Conservation (phyloP, 2,888 invertebrate species). For the Cosmorhoe ocellata region DNA sequence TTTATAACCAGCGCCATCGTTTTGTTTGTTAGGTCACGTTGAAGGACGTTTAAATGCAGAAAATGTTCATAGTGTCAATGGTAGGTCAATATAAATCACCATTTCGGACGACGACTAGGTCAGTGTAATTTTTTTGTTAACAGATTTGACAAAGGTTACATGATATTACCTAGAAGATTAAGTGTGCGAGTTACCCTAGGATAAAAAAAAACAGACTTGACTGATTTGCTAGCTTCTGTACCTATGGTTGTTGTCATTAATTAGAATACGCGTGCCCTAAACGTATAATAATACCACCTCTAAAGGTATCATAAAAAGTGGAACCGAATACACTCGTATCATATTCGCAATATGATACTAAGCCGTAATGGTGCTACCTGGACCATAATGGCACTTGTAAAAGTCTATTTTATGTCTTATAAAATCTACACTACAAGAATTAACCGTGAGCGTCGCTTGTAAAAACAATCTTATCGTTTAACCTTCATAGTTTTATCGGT, state of each 20-base stretch:
- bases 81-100: too few species aligned
- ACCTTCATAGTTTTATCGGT: conserved; percentile 29
- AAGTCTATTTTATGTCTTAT: conserved; percentile 12
- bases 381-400: conserved; percentile 23
- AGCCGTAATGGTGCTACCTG: conserved; percentile 33
- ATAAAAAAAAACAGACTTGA: too few species aligned
- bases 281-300: conserved; percentile 28
- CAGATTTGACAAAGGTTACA: too few species aligned
- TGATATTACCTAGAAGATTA: too few species aligned
- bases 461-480: conserved; percentile 23
- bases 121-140: too few species aligned
- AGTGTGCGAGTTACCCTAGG: too few species aligned
- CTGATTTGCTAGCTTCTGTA: too few species aligned
- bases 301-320: conserved; percentile 30
- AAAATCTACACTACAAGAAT: conserved; percentile 3
- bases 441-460: conserved; percentile 12
- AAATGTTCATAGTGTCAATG: too few species aligned
- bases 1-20: background rate
- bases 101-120: too few species aligned
- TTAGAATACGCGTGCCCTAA: conserved; percentile 29
- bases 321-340: conserved; percentile 31
- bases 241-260: too few species aligned
- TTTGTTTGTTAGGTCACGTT: background rate
- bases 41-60: background rate
- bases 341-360: conserved; percentile 32